Conservation (phyloP, 2,888 invertebrate genomes). For the Exephanes ischioxanthus region DNA sequence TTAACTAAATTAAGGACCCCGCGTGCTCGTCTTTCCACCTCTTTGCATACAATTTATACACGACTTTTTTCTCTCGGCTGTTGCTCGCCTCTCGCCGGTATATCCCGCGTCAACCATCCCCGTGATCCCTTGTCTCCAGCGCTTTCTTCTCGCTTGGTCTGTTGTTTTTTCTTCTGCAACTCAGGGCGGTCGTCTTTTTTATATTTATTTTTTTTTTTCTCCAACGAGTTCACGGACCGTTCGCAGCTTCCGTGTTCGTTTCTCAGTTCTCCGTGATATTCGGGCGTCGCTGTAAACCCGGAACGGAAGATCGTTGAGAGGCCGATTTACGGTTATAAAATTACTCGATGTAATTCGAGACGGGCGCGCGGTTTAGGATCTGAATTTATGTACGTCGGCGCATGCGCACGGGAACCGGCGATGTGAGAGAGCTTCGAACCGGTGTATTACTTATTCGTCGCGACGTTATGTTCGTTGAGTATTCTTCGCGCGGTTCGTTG, state of each 20-base stretch:
- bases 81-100: conserved; percentile 59
- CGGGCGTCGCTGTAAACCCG: conserved; percentile 1
- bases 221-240: conserved; percentile 39
- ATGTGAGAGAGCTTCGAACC: background rate
- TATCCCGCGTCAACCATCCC: conserved; percentile 41
- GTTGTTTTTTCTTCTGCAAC: conserved; percentile 39
- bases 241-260: conserved; percentile 56
- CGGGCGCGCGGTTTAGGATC: conserved; percentile 72
- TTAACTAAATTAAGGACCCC: conserved; percentile 85
- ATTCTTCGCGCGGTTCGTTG: conserved; percentile 6
- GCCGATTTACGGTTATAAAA: conserved; percentile 84
- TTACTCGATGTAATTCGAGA: conserved; percentile 81
- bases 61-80: conserved; percentile 61
- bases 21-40: conserved; percentile 74
- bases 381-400: conserved; percentile 73
- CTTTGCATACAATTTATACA: conserved; percentile 83
- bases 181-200: background rate
- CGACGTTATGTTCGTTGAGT: background rate
- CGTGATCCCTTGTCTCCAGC: conserved; percentile 66
- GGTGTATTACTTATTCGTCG: conserved; percentile 37
- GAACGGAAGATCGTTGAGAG: conserved; percentile 80
- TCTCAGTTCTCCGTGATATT: conserved; percentile 19
- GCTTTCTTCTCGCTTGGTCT: conserved; percentile 37
- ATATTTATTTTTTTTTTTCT: conserved; percentile 44
- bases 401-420: background rate